Evolutionary conservation across 2,113 vertebrate genomes (phyloP).

Genomic region (Erythrocercus mccallii): DNA sequence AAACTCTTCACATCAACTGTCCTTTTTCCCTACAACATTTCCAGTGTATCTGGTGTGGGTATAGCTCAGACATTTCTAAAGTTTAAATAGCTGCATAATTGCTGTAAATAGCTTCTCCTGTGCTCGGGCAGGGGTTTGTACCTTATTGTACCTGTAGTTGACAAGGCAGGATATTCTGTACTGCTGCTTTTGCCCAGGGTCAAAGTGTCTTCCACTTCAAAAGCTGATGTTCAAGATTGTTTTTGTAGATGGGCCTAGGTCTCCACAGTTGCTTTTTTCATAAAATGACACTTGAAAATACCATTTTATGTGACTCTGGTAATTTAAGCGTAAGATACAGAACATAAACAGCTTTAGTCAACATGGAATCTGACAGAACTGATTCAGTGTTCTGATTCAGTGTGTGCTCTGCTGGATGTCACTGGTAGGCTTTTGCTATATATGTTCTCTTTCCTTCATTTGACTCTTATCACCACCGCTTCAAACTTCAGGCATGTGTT

Average conservation of each 20-base stretch:
- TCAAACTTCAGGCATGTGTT: background rate
- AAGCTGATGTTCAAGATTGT: background rate
- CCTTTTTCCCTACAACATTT: background rate
- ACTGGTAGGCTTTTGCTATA: background rate
- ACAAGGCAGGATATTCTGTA: background rate
- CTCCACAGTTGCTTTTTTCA: background rate
- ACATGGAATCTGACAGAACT: background rate
- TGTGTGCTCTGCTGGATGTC: background rate
- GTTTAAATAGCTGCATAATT: background rate
- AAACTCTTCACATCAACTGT: background rate
- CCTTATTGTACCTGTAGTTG: accelerated
- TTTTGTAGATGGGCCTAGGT: background rate
- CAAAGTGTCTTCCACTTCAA: background rate
- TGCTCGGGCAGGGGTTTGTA: background rate
- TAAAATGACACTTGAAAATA: background rate
- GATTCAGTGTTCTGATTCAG: background rate
- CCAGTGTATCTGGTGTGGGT: background rate
- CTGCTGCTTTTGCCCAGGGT: background rate
- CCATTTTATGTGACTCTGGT: background rate
- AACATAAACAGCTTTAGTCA: background rate
- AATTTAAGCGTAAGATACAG: background rate
- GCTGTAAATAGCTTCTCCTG: background rate
- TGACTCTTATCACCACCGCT: background rate
- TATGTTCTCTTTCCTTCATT: background rate
- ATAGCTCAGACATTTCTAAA: background rate